Evolutionary conservation across 2,797 vertebrate genomes (phyloP).

Genomic region (Rhinella marina): DNA sequence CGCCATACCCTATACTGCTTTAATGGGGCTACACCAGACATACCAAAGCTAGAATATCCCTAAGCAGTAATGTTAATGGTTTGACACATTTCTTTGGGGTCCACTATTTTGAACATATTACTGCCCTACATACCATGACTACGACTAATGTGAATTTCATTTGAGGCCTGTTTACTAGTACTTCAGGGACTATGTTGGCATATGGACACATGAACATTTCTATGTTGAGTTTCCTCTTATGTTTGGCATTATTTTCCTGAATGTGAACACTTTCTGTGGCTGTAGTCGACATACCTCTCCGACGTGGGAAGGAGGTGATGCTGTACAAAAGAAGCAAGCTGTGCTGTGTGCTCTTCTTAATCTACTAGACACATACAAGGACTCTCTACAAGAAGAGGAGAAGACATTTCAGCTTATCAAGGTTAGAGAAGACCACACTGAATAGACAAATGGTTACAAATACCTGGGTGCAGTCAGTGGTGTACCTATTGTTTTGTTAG

Average conservation of each 20-base stretch:
- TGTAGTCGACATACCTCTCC: slow-evolving; percentile 64
- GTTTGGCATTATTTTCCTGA: slow-evolving; percentile 42
- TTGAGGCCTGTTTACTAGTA: neutral
- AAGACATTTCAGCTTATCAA: slow-evolving; percentile 86
- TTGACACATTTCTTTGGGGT: no score
- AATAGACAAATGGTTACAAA: neutral
- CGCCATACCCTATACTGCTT: neutral
- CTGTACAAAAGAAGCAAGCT: slow-evolving; percentile 82
- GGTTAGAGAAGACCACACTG: slow-evolving; percentile 70
- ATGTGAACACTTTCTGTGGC: slow-evolving; percentile 74
- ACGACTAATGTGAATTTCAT: neutral
- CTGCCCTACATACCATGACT: no score
- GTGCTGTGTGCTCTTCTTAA: slow-evolving; percentile 88
- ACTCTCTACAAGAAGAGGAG: slow-evolving; percentile 92
- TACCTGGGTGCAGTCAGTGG: neutral
- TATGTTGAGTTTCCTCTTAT: neutral
- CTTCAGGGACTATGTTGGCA: neutral
- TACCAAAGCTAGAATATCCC: no score
- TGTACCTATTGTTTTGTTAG: neutral
- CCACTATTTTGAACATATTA: no score
- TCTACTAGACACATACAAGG: slow-evolving; percentile 92
- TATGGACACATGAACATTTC: neutral
- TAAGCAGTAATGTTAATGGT: no score
- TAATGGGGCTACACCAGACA: neutral
- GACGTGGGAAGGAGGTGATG: slow-evolving; percentile 70